Percentiles rank a stretch among this genome's conserved stretches.
Conservation (phyloP, 1,140 invertebrate genomes). For the Drosophila subobscura region DNA sequence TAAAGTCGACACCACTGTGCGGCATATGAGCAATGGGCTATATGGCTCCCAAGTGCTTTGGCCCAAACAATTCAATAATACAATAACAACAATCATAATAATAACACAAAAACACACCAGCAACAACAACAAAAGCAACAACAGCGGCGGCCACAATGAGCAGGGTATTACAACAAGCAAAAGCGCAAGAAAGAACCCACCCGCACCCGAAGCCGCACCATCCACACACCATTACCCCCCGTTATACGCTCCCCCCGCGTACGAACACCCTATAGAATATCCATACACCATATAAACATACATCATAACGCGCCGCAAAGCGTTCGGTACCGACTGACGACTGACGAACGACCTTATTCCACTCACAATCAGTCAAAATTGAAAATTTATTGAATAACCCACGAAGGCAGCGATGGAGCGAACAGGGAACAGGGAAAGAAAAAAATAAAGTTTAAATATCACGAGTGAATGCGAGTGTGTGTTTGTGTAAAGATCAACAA, state of each 20-base stretch:
- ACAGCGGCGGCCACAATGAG: slow-evolving; percentile 30
- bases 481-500: slow-evolving; percentile 81
- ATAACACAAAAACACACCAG: slow-evolving; percentile 76
- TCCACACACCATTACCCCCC: slow-evolving; percentile 9
- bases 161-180: slow-evolving; percentile 62
- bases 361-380: slow-evolving; percentile 83
- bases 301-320: slow-evolving; percentile 75
- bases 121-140: slow-evolving; percentile 24
- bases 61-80: slow-evolving; percentile 82
- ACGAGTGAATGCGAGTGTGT: slow-evolving; percentile 30
- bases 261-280: too few species aligned
- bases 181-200: slow-evolving; percentile 56
- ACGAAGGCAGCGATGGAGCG: slow-evolving; percentile 16
- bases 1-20: slow-evolving; percentile 38
- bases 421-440: slow-evolving; percentile 33
- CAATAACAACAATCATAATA: slow-evolving; percentile 83
- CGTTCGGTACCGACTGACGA: slow-evolving; percentile 55
- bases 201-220: slow-evolving; percentile 14
- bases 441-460: slow-evolving; percentile 47
- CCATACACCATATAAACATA: slow-evolving; percentile 58
- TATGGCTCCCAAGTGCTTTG: slow-evolving; percentile 69
- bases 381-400: slow-evolving; percentile 83
- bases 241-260: too few species aligned
- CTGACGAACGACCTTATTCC: slow-evolving; percentile 79
- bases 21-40: slow-evolving; percentile 7